phyloP scores from a whole-genome alignment of 2,888 invertebrate species.

The Onchidella celtica region DNA sequence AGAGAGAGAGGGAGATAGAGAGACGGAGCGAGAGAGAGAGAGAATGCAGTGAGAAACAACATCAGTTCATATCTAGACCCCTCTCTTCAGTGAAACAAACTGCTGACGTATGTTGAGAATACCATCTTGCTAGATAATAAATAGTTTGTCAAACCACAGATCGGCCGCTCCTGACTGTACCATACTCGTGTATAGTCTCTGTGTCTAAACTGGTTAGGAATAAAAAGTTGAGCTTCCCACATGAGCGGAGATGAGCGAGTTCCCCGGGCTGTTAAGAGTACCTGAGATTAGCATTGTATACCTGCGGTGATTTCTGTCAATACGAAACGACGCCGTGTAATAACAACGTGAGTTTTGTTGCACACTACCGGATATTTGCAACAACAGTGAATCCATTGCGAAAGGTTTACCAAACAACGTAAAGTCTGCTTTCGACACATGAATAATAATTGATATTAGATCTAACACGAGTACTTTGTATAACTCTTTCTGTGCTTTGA shows the following conservation, averaged over 20 bases:
- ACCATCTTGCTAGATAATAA: not conserved
- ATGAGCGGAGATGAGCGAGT: not conserved
- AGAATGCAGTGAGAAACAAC: slow-evolving; percentile 7
- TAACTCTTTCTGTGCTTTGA: no score
- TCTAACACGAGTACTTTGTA: no score
- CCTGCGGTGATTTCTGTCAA: not conserved
- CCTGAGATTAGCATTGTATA: not conserved
- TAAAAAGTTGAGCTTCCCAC: not conserved
- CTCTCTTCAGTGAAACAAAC: no score
- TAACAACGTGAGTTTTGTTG: not conserved
- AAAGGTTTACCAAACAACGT: no score
- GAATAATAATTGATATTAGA: no score
- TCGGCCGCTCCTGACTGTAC: no score
- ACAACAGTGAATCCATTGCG: no score
- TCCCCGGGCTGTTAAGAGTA: not conserved
- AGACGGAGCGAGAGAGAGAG: slow-evolving; percentile 6
- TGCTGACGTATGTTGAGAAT: no score
- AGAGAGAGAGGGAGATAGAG: not conserved
- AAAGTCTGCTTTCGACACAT: no score
- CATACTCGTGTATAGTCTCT: no score
- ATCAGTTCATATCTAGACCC: no score
- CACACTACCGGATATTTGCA: not conserved
- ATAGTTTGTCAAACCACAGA: not conserved
- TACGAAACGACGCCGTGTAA: not conserved
- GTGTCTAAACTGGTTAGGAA: not conserved